Conservation (phyloP, 2,888 invertebrate genomes). For the Epinotia brunnichana region DNA sequence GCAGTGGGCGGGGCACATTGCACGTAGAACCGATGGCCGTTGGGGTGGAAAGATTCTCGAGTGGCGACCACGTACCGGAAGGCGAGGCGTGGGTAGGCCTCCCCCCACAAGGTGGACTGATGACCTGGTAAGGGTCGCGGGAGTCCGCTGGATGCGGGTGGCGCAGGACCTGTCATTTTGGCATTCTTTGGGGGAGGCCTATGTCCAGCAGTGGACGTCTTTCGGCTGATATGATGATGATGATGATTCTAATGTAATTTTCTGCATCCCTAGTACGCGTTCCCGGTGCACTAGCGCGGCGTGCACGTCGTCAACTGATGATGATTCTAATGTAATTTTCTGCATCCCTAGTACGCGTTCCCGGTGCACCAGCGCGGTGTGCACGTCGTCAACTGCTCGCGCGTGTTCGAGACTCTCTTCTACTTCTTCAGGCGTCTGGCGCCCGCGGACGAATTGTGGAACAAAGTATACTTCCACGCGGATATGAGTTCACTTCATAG, state of each 20-base stretch:
- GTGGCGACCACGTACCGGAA: too few species aligned
- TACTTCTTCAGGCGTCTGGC: conserved; percentile 89
- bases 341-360: conserved; percentile 84
- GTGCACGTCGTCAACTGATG: conserved; percentile 91
- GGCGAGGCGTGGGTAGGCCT: too few species aligned
- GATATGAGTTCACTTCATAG: conserved; percentile 68
- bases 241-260: background rate
- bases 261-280: conserved; percentile 82
- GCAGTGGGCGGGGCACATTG: too few species aligned
- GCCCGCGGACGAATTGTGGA: conserved; percentile 85
- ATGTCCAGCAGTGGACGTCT: too few species aligned
- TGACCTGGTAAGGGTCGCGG: too few species aligned
- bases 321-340: background rate
- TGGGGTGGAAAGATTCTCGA: too few species aligned
- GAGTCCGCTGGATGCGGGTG: too few species aligned
- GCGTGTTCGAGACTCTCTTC: conserved; percentile 89
- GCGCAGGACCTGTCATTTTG: too few species aligned
- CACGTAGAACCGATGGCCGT: too few species aligned
- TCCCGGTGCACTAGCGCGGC: conserved; percentile 88
- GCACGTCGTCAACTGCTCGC: conserved; percentile 90
- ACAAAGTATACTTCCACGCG: conserved; percentile 74
- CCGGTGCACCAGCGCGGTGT: conserved; percentile 88
- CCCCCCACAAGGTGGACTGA: too few species aligned
- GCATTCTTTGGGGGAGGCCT: too few species aligned
- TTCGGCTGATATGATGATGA: too few species aligned